Percentiles rank a stretch among this genome's conserved stretches.
Conservation (phyloP, 2,113 vertebrate species). For the Vanacampus margaritifer region DNA sequence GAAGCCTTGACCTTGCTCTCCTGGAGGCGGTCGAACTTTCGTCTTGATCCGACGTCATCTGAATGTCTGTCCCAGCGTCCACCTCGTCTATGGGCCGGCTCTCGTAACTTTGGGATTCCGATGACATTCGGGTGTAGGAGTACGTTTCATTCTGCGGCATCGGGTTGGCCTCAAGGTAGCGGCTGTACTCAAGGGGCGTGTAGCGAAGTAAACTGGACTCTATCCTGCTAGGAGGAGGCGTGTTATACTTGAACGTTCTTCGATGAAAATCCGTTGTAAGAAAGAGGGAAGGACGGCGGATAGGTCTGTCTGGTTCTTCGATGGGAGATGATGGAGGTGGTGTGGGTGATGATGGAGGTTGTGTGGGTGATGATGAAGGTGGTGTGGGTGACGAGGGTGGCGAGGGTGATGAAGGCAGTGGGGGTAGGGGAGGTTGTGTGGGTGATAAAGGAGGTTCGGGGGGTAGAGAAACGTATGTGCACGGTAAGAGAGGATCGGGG, state of each 20-base stretch:
- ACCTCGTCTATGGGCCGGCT: constrained; percentile 39
- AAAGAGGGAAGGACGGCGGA: constrained; percentile 17
- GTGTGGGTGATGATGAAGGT: neutral
- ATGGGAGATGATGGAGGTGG: neutral
- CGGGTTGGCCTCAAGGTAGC: constrained; percentile 43
- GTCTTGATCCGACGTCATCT: constrained; percentile 18
- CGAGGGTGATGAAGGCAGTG: neutral
- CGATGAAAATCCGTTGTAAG: constrained; percentile 24
- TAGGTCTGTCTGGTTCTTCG: neutral
- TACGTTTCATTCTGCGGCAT: neutral
- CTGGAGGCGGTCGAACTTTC: constrained; percentile 15
- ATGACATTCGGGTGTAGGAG: constrained; percentile 12
- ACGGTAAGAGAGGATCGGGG: neutral
- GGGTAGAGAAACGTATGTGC: neutral
- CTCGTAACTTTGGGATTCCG: constrained; percentile 15
- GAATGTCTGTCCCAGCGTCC: constrained; percentile 14
- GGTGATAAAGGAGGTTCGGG: constrained; percentile 11
- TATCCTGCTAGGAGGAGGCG: constrained; percentile 64
- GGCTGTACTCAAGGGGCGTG: constrained; percentile 70
- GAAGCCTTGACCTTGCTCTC: constrained; percentile 28
- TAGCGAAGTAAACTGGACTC: constrained; percentile 68
- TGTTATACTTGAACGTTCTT: constrained; percentile 29
- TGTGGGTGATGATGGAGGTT: neutral
- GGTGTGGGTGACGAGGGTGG: neutral
- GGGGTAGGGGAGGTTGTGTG: neutral